Evolutionary conservation across 2,888 invertebrate species (phyloP).

Genomic region (Amitus sp.): DNA sequence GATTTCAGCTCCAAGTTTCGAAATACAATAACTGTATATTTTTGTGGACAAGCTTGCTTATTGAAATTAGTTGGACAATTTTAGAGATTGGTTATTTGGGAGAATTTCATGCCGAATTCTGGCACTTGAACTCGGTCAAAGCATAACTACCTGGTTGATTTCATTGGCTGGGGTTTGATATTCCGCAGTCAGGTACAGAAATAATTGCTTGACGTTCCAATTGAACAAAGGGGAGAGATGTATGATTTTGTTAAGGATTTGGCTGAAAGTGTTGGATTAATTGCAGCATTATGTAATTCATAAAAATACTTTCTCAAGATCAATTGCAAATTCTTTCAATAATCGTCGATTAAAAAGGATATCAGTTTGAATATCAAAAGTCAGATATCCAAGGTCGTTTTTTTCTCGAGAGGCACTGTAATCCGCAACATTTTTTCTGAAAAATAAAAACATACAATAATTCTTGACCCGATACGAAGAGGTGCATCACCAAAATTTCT

Average conservation of each 20-base stretch:
- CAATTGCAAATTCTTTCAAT: constrained; percentile 2
- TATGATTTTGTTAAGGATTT: constrained; percentile 53
- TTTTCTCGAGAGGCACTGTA: constrained; percentile 93
- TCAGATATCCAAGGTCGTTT: constrained; percentile 94
- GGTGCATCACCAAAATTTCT: too few species aligned
- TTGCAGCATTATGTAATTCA: too few species aligned
- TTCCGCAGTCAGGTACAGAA: constrained; percentile 96
- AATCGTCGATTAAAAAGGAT: constrained; percentile 64
- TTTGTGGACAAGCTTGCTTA: too few species aligned
- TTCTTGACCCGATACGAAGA: too few species aligned
- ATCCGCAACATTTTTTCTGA: constrained; percentile 95
- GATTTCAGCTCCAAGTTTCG: too few species aligned
- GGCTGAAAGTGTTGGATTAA: too few species aligned
- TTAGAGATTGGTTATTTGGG: too few species aligned
- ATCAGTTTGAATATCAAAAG: constrained; percentile 94
- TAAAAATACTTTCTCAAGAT: background rate
- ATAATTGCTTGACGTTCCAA: constrained; percentile 99
- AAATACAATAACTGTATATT: too few species aligned
- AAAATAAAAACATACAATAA: constrained; percentile 61
- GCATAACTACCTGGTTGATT: constrained; percentile 75
- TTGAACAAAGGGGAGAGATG: constrained; percentile 91
- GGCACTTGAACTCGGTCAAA: too few species aligned
- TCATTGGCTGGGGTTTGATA: constrained; percentile 89
- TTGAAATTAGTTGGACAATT: too few species aligned
- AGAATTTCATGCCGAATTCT: too few species aligned